Evolutionary conservation across 2,113 vertebrate genomes (phyloP), one percentile per base, ranked within the genome.

Genomic region (Mesitornis unicolor): DNA sequence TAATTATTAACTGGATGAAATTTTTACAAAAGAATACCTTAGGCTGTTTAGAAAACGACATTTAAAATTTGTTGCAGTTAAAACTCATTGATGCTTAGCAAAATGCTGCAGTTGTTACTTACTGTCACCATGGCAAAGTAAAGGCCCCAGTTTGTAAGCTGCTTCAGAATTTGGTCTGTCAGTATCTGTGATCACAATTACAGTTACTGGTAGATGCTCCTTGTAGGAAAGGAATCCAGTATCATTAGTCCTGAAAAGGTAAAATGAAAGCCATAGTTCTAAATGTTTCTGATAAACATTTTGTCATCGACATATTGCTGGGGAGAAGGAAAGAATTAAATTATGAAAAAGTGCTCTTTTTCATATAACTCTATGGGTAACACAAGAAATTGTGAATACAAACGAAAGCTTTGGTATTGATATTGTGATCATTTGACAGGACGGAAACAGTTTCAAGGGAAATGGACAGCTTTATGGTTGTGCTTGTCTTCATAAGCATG

Each of bases 41-140:
- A 40, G 3, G 9, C 16, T 69, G 26, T 36, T 42, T 24, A 82
- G 7, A 2, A 89, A 78, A n/a, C 3, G 38, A 16, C 1, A 19
- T 56, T 35, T 67, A 47, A 35, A 80, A 48, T 3, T 14, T 51
- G 35, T 38, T 79, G 3, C 26, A n/a, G 6, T 40, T 20, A 79
- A 77, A 89, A 9, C 3, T 5, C 11, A 21, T 8, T 6, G 3
- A 3, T 80, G 11, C 22, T 79, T 60, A 83, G 10, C 8, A 82
- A 88, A 89, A 75, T 2, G n/a, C 51, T 78, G 11, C 5, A 57
- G 16, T 26, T 36, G 19, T 61, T 95, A 99, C 99, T 99, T 99
- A 99, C 99, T 98, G 96, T 99, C 99, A 95, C 99, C 99, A 56
- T 84, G 97, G 91, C 99, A 99, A 89, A 98, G 98, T 8, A 99